A percentile compares a stretch with the other conserved stretches of the same genome.
Evolutionary conservation across 1,140 invertebrate species (phyloP).

Genomic region (Drosophila melanogaster): DNA sequence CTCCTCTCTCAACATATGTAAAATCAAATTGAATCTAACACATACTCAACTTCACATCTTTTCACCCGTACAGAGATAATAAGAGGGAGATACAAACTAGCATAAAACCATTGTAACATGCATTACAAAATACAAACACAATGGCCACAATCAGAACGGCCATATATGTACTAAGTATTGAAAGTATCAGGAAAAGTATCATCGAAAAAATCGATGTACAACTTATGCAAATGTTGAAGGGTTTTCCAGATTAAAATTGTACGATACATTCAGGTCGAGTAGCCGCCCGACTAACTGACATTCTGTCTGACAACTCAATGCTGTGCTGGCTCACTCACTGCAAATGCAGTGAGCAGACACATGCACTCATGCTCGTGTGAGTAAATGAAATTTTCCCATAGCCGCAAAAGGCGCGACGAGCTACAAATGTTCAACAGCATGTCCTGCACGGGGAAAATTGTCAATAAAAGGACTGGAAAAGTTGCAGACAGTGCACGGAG

Average conservation of each 20-base stretch:
- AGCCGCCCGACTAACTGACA: slow-evolving; percentile 42
- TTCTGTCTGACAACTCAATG: slow-evolving; percentile 52
- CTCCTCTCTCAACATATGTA: neutral
- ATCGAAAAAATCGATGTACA: slow-evolving; percentile 58
- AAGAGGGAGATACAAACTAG: neutral
- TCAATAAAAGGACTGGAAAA: slow-evolving; percentile 41
- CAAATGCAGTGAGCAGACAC: slow-evolving; percentile 2
- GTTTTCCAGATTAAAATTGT: slow-evolving; percentile 78
- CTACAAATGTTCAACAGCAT: slow-evolving; percentile 66
- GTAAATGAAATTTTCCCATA: slow-evolving; percentile 47
- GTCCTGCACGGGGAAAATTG: slow-evolving; percentile 40
- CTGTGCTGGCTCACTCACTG: slow-evolving; percentile 20
- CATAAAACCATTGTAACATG: slow-evolving; percentile 26
- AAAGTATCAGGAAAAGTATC: slow-evolving; percentile 31
- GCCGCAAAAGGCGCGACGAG: slow-evolving; percentile 49
- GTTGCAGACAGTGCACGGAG: slow-evolving; percentile 7
- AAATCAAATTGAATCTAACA: neutral
- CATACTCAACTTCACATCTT: neutral
- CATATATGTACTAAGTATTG: slow-evolving; percentile 18
- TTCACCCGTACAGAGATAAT: slow-evolving; percentile 11
- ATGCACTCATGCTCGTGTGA: slow-evolving; percentile 15
- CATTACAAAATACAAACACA: slow-evolving; percentile 37
- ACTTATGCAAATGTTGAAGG: slow-evolving; percentile 74
- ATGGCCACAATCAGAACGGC: slow-evolving; percentile 25
- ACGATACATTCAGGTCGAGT: slow-evolving; percentile 71